Conservation (phyloP, 2,113 vertebrate genomes). For the Piprites chloris region DNA sequence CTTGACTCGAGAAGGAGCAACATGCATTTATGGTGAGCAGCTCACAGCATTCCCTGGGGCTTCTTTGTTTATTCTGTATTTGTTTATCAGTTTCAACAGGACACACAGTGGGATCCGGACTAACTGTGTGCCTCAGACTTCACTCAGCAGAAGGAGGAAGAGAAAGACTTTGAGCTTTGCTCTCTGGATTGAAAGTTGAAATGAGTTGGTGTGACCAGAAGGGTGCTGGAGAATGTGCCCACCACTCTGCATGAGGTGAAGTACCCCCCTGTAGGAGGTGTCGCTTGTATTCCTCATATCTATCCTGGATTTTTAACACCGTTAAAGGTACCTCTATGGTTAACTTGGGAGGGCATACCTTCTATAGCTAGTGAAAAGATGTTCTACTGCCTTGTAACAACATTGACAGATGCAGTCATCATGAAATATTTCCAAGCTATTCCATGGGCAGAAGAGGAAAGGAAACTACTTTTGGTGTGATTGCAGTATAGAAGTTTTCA, state of each 20-base stretch:
- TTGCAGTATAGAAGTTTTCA: not conserved
- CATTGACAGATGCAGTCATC: not conserved
- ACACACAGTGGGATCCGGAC: not conserved
- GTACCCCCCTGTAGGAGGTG: not conserved
- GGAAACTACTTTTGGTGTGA: not conserved
- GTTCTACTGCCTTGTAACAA: not conserved
- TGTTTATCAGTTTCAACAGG: not conserved
- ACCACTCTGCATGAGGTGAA: not conserved
- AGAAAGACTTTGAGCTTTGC: not conserved
- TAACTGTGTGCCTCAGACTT: rapidly evolving
- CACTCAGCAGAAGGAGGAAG: not conserved
- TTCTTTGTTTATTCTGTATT: not conserved
- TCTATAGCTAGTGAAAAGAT: not conserved
- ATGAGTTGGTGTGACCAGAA: not conserved
- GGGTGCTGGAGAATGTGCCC: too few species aligned
- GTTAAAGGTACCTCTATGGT: not conserved
- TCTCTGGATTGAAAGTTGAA: not conserved
- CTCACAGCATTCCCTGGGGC: not conserved
- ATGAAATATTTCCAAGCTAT: not conserved
- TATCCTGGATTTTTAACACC: not conserved
- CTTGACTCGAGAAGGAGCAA: not conserved
- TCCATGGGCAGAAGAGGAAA: not conserved
- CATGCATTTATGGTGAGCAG: not conserved
- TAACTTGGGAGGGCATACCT: not conserved
- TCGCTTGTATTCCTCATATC: not conserved